Evolutionary conservation across 2,113 vertebrate species (phyloP), one percentile per base, ranked within the genome.

Genomic region (Hydrolagus affinis): DNA sequence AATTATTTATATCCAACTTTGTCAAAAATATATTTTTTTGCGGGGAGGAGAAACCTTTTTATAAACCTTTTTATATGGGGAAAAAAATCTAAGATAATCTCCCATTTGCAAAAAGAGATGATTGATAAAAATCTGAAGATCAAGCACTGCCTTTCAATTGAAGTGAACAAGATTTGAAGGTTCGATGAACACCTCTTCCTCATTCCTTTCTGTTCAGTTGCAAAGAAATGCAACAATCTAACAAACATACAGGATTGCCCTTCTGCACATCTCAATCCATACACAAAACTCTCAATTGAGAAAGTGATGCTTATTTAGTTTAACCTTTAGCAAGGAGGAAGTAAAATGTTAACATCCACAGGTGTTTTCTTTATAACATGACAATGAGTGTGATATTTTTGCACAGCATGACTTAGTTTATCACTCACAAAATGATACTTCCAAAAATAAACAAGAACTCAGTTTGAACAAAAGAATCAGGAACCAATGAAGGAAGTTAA

Each of bases 331-430:
- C 78, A 83, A 23, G 19, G 62, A 17, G 15, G 66, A 32, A n/a
- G 25, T 0, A 3, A 28, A 44, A 44, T 44, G 44, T 83, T 28
- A 62, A 30, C 62, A 68, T 19, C 7, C 11, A 28, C 25, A 83
- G 60, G 44, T 44, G 30, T 68, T 83, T 19, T 28, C 62, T 68
- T 66, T 68, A 83, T n/a, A 75, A 83, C 66, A 83, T 66, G 78
- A 28, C 78, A 83, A 83, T 83, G 12, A 14, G n/a, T n/a, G n/a
- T 75, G 78, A 83, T 28, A 83, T 83, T 68, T 21, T 83, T 83
- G 30, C 78, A 83, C 78, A 83, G 60, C 78, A 68, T 62, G 66
- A 83, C 78, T 11, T 28, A 83, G 21, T 32, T 66, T 19, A 66
- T 68, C 15, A 66, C 78, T 66, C 78, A 83, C 78, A 21, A 62